Evolutionary conservation across 2,113 vertebrate species (phyloP), one percentile per base, ranked within the genome.

Genomic region (Acrocephalus arundinaceus): DNA sequence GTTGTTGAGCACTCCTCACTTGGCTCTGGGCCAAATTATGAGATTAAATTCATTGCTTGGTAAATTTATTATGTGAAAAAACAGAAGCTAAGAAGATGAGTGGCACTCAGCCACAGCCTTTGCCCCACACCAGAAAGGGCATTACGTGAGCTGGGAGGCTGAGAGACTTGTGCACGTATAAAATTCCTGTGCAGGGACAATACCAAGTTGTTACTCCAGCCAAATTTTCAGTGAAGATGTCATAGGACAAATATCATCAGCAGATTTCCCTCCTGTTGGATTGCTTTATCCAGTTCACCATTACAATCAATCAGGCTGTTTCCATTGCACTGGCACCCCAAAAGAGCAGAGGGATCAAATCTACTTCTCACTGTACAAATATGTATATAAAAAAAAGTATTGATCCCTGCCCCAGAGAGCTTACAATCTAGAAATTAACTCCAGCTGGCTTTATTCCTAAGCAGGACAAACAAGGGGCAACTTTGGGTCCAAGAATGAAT

Each of bases 391-490:
- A 85, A 39, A 39, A 49, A 94, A 48, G 15, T 59, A 35, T 12
- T 27, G 33, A 87, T 79, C n/a, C 86, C 92, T 95, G 95, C 93
- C 81, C 73, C 94, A 89, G 41, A 91, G 94, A 96, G 91, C 91
- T 96, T 94, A 96, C 94, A 96, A 75, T 96, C 93, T 96, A 95
- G 73, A 90, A 90, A 61, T 87, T 68, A 86, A 57, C 74, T 67
- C 70, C 86, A 80, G 31, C 10, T 89, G 54, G 21, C 58, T 85
- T 90, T 79, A 58, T 55, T 89, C 81, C 88, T 85, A 70, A 86
- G 45, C 73, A 81, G 39, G 22, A 88, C 2, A 5, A 89, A 63
- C 11, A 63, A 31, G 51, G 75, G 90, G 28, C 31, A 82, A 31
- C 70, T 93, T 85, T 87, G 58, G 68, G 23, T 94, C 49, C 79